These are phyloP conservation scores for Cloeon dipterum DNA, from an alignment of 2,888 invertebrate species.

Conservation along the genomic window DNA sequence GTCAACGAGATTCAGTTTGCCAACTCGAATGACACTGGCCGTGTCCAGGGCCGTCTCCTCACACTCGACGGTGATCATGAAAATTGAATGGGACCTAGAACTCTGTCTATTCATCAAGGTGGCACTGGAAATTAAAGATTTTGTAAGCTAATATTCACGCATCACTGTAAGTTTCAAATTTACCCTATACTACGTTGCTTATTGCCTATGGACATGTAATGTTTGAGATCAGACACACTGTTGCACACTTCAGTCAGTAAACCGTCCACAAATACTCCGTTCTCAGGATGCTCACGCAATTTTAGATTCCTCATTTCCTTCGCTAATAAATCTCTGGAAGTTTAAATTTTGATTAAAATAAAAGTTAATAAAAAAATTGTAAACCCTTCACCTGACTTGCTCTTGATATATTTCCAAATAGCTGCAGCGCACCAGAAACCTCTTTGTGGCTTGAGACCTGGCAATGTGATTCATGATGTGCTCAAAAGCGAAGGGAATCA, in stretches of 20 bases:
- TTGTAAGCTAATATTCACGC: neutral
- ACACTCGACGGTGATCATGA: conserved; percentile 94
- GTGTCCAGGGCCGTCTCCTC: conserved; percentile 30
- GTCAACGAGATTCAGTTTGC: conserved; percentile 92
- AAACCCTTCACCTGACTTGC: conserved; percentile 54
- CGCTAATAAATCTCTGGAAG: conserved; percentile 39
- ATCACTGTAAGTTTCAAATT: neutral
- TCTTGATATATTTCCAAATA: conserved; percentile 96
- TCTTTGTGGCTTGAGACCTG: conserved; percentile 61
- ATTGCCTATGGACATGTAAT: conserved; percentile 1
- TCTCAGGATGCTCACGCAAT: conserved; percentile 48
- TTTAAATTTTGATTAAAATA: conserved; percentile 1
- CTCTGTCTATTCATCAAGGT: conserved; percentile 99
- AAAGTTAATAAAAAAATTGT: neutral
- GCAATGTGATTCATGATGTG: conserved; percentile 93
- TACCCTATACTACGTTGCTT: conserved; percentile 4
- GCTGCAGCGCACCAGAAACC: conserved; percentile 87
- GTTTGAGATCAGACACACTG: conserved; percentile 66
- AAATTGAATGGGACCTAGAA: conserved; percentile 93
- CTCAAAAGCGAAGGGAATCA: conserved; percentile 90
- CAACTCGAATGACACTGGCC: conserved; percentile 45
- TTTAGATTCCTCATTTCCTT: conserved; percentile 21
- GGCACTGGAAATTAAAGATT: conserved; percentile 24
- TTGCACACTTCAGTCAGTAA: conserved; percentile 87
- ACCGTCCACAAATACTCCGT: conserved; percentile 89